Percentiles rank a stretch among this genome's conserved stretches.
phyloP scores from a whole-genome alignment of 1,140 invertebrate genomes.

The Oryctes rhinoceros region DNA sequence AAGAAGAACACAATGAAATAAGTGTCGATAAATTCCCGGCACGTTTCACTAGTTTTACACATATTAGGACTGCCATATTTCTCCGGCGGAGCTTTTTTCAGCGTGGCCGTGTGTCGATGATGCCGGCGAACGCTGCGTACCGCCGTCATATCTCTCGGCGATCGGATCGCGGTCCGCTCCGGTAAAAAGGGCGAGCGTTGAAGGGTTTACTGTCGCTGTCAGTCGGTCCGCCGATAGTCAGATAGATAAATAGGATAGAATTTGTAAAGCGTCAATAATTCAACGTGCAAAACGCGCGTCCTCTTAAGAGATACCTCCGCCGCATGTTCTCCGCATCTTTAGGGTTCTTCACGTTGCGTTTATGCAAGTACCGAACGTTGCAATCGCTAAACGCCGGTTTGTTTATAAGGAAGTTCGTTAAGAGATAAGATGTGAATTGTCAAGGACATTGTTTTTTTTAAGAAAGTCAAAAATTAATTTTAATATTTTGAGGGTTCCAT shows the following conservation, averaged over 20 bases:
- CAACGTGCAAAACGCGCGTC: not conserved
- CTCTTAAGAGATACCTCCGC: not conserved
- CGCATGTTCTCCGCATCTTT: too few species aligned
- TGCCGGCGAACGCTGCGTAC: not conserved
- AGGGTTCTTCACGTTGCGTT: too few species aligned
- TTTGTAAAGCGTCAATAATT: conserved; percentile 36
- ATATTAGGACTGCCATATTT: conserved; percentile 35
- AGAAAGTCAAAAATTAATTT: too few species aligned
- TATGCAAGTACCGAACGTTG: too few species aligned
- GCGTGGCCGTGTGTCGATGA: not conserved
- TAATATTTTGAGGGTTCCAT: too few species aligned
- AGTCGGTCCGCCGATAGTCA: conserved; percentile 4
- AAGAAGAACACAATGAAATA: not conserved
- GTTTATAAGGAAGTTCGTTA: too few species aligned
- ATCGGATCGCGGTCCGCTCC: not conserved
- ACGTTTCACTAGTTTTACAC: conserved; percentile 37
- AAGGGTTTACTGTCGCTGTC: conserved; percentile 28
- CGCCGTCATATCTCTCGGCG: conserved; percentile 23
- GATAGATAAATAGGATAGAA: conserved; percentile 36
- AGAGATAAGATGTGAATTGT: too few species aligned
- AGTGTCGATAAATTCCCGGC: conserved; percentile 36
- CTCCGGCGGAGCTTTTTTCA: conserved; percentile 17
- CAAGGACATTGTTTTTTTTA: too few species aligned
- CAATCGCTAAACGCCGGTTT: too few species aligned
- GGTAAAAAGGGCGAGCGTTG: conserved; percentile 1